Evolutionary conservation across 2,888 invertebrate genomes (phyloP), one percentile per base, ranked within the genome.

Genomic region (Lamellibrachia columna): DNA sequence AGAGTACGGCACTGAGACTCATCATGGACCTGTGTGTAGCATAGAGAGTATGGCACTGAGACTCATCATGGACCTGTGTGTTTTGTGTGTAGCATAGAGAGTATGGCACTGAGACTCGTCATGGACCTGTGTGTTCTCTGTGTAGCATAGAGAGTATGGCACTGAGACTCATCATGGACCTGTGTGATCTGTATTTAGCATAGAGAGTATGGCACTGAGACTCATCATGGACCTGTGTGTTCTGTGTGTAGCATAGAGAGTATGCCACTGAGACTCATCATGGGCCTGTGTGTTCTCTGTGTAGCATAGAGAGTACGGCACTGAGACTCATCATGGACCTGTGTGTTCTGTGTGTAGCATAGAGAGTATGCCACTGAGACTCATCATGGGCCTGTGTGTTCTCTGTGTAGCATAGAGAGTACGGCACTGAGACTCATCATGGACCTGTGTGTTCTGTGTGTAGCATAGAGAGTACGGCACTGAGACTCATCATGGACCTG

Each of bases 181-280:
- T 99, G 93, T 2, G 55, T 2, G 55, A 2, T 55, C 55, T 55
- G 55, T 55, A 91, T 93, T 8, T 94, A 96, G 98, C 96, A 98
- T 98, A 94, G 98, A 98, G 97, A 98, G 98, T 94, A 98, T 98
- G 0, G 98, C 98, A 0, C 97, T 98, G 90, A 97, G 98, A 6
- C 97, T 98, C 92, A 98, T 98, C 93, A 98, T 98, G 28, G 98
- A 98, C 92, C 97, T 99, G 93, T 55, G 55, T 55, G 55, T 55
- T 55, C 55, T 55, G 55, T 55, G 55, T 55, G 55, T 55, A 9
- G 8, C 9, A 9, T 55, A 94, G 98, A 98, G 97, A 98, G 98
- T 94, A 98, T 98, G 0, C 98, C 98, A 0, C 97, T 98, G 90
- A 97, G 98, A 6, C 97, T 98, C 92, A 98, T 98, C 93, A 98